Conservation (phyloP, 2,888 invertebrate species). For the Acanthosepion esculentum region DNA sequence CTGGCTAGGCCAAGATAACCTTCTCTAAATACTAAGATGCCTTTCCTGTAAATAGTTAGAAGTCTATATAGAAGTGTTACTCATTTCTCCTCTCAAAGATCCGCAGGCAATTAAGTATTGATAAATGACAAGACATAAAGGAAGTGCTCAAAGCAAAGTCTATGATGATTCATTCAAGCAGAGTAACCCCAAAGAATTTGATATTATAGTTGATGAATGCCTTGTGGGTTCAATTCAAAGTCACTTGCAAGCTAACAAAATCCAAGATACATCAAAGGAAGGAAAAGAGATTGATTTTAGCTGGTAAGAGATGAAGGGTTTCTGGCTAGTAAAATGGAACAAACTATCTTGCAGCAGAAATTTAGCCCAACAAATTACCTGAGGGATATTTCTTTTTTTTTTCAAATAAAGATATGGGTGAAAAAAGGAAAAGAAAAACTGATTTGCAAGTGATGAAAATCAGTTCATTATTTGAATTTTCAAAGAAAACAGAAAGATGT, state of each 20-base stretch:
- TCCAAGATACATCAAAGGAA: not conserved
- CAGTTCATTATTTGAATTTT: too few relatives aligned
- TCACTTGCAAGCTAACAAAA: not conserved
- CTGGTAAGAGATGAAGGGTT: not conserved
- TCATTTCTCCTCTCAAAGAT: not conserved
- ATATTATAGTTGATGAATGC: not conserved
- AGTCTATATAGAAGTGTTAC: not conserved
- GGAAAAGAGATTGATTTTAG: not conserved
- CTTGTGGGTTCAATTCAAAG: not conserved
- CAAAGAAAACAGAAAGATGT: too few relatives aligned
- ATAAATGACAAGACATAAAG: not conserved
- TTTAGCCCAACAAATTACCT: not conserved
- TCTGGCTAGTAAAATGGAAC: not conserved
- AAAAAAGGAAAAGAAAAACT: too few relatives aligned
- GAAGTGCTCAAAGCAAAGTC: not conserved
- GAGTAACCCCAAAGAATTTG: not conserved
- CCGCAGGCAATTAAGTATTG: not conserved
- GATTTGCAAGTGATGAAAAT: too few relatives aligned
- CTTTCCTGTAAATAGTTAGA: constrained; percentile 1
- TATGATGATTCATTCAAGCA: not conserved
- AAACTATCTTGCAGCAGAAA: not conserved
- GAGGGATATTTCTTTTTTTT: too few relatives aligned
- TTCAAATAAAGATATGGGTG: too few relatives aligned
- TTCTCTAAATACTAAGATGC: not conserved
- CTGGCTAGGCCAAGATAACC: not conserved